A percentile compares a stretch with the other conserved stretches of the same genome.
Evolutionary conservation across 2,888 invertebrate species (phyloP).

Genomic region (Sipha maydis): DNA sequence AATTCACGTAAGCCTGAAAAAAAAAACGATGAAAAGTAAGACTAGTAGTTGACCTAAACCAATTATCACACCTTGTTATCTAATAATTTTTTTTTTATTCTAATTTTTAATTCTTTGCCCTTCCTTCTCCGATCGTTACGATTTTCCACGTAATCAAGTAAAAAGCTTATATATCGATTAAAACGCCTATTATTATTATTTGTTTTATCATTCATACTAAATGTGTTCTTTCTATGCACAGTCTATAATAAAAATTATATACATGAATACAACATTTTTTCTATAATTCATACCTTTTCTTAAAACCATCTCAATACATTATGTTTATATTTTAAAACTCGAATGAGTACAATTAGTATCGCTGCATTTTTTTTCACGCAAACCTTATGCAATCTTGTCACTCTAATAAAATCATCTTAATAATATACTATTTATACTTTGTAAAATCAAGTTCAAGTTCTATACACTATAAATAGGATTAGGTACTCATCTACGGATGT

Average conservation of each 20-base stretch:
- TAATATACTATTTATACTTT: not conserved
- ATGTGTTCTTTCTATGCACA: not conserved
- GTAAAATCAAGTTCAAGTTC: slow-evolving; percentile 27
- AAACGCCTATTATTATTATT: slow-evolving; percentile 32
- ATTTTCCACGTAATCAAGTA: slow-evolving; percentile 52
- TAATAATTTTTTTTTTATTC: slow-evolving; percentile 35
- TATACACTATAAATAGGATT: not conserved
- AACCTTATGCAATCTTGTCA: not conserved
- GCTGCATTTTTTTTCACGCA: not conserved
- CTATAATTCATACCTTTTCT: not conserved
- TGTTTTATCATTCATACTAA: slow-evolving; percentile 30
- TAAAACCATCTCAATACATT: not conserved
- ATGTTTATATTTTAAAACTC: not conserved
- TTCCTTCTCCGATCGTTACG: not conserved
- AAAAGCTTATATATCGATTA: slow-evolving; percentile 40
- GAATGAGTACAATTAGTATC: not conserved
- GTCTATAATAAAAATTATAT: not conserved
- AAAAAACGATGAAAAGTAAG: slow-evolving; percentile 39
- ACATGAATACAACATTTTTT: not conserved
- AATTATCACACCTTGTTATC: slow-evolving; percentile 59
- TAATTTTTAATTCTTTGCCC: slow-evolving; percentile 40
- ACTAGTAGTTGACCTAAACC: slow-evolving; percentile 58
- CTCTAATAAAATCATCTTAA: not conserved
- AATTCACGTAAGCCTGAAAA: slow-evolving; percentile 54
- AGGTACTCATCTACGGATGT: not conserved